Evolutionary conservation across 2,113 vertebrate species (phyloP), one percentile per base, ranked within the genome.

Genomic region (Piprites chloris): DNA sequence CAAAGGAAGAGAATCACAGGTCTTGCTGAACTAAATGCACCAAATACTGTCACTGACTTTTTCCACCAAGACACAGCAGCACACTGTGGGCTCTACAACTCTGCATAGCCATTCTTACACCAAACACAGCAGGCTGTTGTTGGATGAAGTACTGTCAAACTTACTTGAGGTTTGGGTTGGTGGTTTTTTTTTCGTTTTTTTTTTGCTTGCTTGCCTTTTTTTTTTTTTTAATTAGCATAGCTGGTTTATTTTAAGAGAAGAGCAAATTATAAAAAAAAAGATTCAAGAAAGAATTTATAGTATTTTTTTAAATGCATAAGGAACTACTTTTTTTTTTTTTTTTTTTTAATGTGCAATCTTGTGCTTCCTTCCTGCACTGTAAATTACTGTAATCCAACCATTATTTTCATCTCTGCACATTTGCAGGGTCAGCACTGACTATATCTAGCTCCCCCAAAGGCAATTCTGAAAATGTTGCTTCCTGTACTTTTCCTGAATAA

Each of bases 361-460:
- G 9, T 89, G 35, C 46, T 93, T 95, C 92, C 86, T 95, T 95
- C 89, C 90, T 93, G 72, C 32, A 74, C 72, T 56, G 22, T 91
- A 86, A 96, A 95, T 92, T 93, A 65, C 96, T 62, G 50, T 89
- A 97, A 97, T 95, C 75, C 67, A 93, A 66, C 85, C 61, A 97
- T 85, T 96, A 92, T 87, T 96, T 93, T 83, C 55, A 75, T 80
- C 65, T 95, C 71, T 79, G 81, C 71, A 95, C 58, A 95, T 96
- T 86, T 96, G 95, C 94, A 95, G 47, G 86, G 90, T 96, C 93
- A 96, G 93, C 96, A 97, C 22, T 71, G 72, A 75, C 96, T 97
- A 97, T 93, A 96, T 91, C 75, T 32, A 95, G 82, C 61, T 95
- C 75, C 93, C 62, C 81, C n/a, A 86, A 93, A 92, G 68, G 95